These are phyloP conservation scores for Balaeniceps rex DNA, from an alignment of 2,113 vertebrate genomes.

Conservation along the genomic window DNA sequence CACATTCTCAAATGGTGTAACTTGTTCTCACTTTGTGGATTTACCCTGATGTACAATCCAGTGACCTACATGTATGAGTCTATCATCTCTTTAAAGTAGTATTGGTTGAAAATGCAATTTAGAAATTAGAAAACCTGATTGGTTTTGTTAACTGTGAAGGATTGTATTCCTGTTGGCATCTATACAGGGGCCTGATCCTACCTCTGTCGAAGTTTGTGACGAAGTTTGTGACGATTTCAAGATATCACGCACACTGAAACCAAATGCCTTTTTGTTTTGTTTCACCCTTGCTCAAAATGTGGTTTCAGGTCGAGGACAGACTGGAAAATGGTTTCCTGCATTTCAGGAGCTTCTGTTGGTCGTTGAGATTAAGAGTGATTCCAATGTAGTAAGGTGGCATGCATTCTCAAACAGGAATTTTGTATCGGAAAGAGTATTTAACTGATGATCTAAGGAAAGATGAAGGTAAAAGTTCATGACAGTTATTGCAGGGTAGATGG, in stretches of 20 bases:
- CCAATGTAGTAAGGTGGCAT: rapidly evolving
- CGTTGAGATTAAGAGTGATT: not conserved
- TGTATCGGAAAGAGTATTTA: not conserved
- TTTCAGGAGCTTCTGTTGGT: not conserved
- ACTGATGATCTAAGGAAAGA: not conserved
- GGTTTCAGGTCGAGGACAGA: not conserved
- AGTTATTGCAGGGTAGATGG: not conserved
- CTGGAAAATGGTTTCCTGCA: not conserved
- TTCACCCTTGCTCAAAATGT: not conserved
- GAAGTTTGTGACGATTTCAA: not conserved
- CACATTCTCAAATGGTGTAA: not conserved
- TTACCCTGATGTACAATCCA: not conserved
- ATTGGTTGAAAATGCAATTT: not conserved
- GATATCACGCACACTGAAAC: not conserved
- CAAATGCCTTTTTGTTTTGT: not conserved
- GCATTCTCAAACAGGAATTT: not conserved
- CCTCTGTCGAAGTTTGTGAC: not conserved
- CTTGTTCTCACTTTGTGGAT: not conserved
- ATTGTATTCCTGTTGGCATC: not conserved
- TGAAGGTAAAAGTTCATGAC: not conserved
- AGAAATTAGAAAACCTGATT: not conserved
- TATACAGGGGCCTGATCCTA: not conserved
- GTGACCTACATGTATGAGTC: not conserved
- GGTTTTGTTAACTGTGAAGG: not conserved
- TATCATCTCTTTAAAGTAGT: not conserved